phyloP scores from a whole-genome alignment of 2,888 invertebrate genomes.

The Euclidia mi region DNA sequence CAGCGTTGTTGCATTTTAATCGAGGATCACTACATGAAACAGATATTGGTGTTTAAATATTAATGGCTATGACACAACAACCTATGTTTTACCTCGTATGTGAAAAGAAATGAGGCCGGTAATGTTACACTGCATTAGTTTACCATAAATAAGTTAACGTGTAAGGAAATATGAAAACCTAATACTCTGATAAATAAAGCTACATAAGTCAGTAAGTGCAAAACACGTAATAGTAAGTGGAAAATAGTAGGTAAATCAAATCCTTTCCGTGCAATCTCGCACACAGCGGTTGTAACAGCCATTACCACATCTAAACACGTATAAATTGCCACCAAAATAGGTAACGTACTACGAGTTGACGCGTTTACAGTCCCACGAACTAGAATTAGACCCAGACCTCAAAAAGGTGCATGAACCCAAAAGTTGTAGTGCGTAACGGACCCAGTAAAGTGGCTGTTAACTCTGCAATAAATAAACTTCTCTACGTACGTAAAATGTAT shows the following conservation, averaged over 20 bases:
- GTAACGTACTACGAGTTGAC: slow-evolving; percentile 49
- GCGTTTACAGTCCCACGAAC: slow-evolving; percentile 52
- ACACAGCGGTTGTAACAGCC: slow-evolving; percentile 21
- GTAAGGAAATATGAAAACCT: too few species aligned
- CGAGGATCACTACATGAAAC: too few species aligned
- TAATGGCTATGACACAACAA: too few species aligned
- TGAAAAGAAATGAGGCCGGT: too few species aligned
- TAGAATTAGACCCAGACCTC: slow-evolving; percentile 46
- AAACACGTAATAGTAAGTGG: slow-evolving; percentile 12
- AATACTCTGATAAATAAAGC: background rate
- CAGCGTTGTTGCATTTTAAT: too few species aligned
- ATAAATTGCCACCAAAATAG: slow-evolving; percentile 57
- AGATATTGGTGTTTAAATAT: too few species aligned
- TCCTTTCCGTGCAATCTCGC: slow-evolving; percentile 22
- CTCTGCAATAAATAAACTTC: slow-evolving; percentile 58
- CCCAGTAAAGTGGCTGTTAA: slow-evolving; percentile 59
- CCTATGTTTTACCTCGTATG: too few species aligned
- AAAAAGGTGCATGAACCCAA: slow-evolving; percentile 59
- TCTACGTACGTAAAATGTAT: slow-evolving; percentile 34
- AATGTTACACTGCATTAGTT: too few species aligned
- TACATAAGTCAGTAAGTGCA: slow-evolving; percentile 10
- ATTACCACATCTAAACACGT: slow-evolving; percentile 49
- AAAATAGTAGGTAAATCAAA: too few species aligned
- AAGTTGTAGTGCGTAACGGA: slow-evolving; percentile 60
- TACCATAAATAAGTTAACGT: too few species aligned